phyloP scores from a whole-genome alignment of 1,140 invertebrate genomes.

The Arctopsyche grandis region DNA sequence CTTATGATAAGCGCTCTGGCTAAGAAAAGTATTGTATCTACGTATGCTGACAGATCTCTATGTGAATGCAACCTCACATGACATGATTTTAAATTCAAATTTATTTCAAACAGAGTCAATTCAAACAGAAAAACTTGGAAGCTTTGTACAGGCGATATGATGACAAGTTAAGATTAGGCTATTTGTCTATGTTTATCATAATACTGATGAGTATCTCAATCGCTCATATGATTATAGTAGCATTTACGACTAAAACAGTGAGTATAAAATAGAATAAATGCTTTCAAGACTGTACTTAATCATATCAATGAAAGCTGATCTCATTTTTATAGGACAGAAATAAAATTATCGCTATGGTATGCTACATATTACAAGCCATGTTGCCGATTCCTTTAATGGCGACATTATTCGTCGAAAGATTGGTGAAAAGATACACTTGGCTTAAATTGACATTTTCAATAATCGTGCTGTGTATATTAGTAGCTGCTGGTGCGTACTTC shows the following conservation, averaged over 20 bases:
- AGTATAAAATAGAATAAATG: slow-evolving; percentile 37
- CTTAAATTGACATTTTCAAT: slow-evolving; percentile 65
- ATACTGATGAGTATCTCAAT: slow-evolving; percentile 70
- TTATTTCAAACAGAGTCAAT: slow-evolving; percentile 70
- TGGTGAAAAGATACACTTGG: slow-evolving; percentile 63
- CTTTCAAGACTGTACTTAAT: slow-evolving; percentile 29
- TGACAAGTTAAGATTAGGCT: slow-evolving; percentile 78
- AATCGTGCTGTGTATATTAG: slow-evolving; percentile 60
- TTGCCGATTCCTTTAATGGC: slow-evolving; percentile 65
- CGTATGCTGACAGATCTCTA: too few relatives aligned
- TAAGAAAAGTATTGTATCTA: too few relatives aligned
- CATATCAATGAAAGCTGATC: background rate
- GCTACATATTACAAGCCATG: slow-evolving; percentile 62
- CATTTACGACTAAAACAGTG: slow-evolving; percentile 65
- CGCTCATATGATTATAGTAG: slow-evolving; percentile 72
- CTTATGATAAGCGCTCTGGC: too few relatives aligned
- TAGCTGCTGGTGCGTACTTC: slow-evolving; percentile 56
- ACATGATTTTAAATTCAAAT: background rate
- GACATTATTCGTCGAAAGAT: slow-evolving; percentile 64
- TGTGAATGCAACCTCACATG: too few relatives aligned
- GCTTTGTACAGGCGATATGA: slow-evolving; percentile 78
- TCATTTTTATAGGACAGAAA: slow-evolving; percentile 33
- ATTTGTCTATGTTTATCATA: slow-evolving; percentile 79
- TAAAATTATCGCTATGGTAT: slow-evolving; percentile 59
- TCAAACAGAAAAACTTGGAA: slow-evolving; percentile 77